Conservation (phyloP, 2,113 vertebrate species). For the Dicentrarchus labrax region DNA sequence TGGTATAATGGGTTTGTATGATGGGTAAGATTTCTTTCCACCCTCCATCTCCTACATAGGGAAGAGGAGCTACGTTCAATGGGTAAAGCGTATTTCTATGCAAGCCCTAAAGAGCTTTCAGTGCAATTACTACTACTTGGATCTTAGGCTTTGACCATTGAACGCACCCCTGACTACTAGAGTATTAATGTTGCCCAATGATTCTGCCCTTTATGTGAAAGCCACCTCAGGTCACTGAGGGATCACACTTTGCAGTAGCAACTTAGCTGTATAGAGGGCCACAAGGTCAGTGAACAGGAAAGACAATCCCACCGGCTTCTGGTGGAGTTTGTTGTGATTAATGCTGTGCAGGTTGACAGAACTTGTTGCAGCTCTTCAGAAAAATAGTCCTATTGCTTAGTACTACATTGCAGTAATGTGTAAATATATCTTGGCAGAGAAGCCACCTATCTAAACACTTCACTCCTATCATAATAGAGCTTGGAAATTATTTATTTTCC, state of each 20-base stretch:
- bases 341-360: neutral
- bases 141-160: constrained; percentile 74
- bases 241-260: neutral
- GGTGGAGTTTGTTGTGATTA: neutral
- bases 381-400: neutral
- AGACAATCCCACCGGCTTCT: neutral
- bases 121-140: constrained; percentile 10
- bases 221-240: constrained; percentile 58
- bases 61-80: constrained; percentile 79
- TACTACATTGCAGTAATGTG: neutral
- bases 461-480: too few relatives aligned
- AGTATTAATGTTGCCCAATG: constrained; percentile 55
- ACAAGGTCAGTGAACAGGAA: neutral
- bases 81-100: constrained; percentile 68
- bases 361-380: neutral
- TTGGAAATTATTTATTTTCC: too few relatives aligned
- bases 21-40: constrained; percentile 96
- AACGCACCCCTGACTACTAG: constrained; percentile 75
- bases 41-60: constrained; percentile 87
- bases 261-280: neutral
- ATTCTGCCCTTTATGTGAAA: constrained; percentile 79
- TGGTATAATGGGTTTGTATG: constrained; percentile 99
- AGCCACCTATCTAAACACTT: too few relatives aligned
- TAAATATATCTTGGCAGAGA: neutral
- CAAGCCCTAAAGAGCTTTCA: constrained; percentile 39